Conservation (phyloP, 2,888 invertebrate genomes). For the Lacanobia oleracea region DNA sequence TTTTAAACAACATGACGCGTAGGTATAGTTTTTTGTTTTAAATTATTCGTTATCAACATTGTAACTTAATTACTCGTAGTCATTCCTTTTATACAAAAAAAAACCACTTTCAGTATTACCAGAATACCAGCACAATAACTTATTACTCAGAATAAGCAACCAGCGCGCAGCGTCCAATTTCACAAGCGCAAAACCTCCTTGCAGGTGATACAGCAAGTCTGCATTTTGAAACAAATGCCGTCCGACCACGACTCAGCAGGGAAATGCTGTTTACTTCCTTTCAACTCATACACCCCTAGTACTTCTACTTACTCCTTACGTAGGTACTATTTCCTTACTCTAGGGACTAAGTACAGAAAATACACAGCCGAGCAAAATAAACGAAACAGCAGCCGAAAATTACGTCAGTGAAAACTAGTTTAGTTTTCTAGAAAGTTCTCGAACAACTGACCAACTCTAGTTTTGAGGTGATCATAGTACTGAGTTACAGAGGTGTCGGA, state of each 20-base stretch:
- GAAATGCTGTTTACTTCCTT: conserved; percentile 22
- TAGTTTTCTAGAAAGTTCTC: conserved; percentile 50
- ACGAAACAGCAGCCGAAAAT: conserved; percentile 40
- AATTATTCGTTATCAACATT: no score
- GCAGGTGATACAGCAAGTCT: conserved; percentile 25
- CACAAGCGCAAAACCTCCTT: conserved; percentile 13
- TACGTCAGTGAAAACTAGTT: conserved; percentile 51
- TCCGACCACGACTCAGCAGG: conserved; percentile 33
- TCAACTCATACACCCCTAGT: conserved; percentile 26
- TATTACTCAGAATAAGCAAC: background rate
- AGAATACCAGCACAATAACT: background rate
- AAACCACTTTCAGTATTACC: background rate
- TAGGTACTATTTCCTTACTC: conserved; percentile 24
- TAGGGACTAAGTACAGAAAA: conserved; percentile 26
- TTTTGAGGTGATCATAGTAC: conserved; percentile 56
- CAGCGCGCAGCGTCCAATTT: conserved; percentile 13
- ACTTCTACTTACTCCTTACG: conserved; percentile 18
- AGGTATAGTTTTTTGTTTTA: no score
- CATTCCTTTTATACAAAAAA: no score
- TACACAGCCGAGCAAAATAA: conserved; percentile 37
- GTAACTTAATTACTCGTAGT: background rate
- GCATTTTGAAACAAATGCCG: conserved; percentile 39
- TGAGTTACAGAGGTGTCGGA: conserved; percentile 34
- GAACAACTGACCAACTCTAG: conserved; percentile 56
- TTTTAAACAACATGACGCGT: no score